phyloP scores from a whole-genome alignment of 2,797 vertebrate species.

The Chaenodraco wilsoni region DNA sequence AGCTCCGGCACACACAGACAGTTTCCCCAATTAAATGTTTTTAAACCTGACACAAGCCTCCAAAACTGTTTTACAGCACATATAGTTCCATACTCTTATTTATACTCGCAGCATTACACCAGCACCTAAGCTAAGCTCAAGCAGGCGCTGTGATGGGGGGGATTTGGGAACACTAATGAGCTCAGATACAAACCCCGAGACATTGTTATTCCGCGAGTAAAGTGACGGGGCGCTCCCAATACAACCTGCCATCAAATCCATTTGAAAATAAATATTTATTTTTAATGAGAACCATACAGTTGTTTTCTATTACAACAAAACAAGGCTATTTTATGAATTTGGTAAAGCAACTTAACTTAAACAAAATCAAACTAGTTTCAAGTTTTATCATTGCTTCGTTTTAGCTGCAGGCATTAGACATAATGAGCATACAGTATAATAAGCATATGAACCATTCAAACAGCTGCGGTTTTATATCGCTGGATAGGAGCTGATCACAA shows the following conservation, averaged over 20 bases:
- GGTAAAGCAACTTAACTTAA: neutral
- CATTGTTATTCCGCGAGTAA: slow-evolving; percentile 6
- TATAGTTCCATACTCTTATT: slow-evolving; percentile 2
- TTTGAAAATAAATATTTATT: neutral
- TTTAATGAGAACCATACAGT: too few relatives aligned
- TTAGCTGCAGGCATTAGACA: neutral
- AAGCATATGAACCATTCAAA: neutral
- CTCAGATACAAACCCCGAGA: slow-evolving; percentile 3
- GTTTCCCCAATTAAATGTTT: slow-evolving; percentile 2
- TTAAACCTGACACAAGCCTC: slow-evolving; percentile 7
- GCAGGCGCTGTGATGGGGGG: neutral
- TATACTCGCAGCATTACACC: neutral
- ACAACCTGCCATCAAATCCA: slow-evolving; percentile 3
- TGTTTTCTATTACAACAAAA: slow-evolving; percentile 3
- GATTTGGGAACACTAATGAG: slow-evolving; percentile 17
- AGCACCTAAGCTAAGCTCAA: neutral
- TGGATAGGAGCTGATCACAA: neutral
- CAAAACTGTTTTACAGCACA: slow-evolving; percentile 3
- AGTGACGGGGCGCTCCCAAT: slow-evolving; percentile 5
- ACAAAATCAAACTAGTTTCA: neutral
- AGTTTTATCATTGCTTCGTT: neutral
- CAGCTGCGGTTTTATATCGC: neutral
- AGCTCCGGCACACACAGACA: slow-evolving; percentile 37
- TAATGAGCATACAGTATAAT: neutral
- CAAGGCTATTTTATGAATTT: neutral